Conservation (phyloP, 2,797 vertebrate species). For the Loris lydekkerianus region DNA sequence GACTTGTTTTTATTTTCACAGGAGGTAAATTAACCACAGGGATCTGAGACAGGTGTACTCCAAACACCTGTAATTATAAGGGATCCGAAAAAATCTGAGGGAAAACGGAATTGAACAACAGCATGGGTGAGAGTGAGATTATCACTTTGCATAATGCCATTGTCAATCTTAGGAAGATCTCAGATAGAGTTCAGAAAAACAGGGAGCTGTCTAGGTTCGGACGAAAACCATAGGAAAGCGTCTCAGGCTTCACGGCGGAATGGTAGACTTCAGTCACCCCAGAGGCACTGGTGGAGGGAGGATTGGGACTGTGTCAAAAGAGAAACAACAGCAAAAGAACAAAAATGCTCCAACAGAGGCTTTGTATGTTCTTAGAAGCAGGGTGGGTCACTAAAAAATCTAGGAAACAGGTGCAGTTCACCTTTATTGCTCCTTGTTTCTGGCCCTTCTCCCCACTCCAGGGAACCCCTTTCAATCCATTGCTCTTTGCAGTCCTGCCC, state of each 20-base stretch:
- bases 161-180: neutral
- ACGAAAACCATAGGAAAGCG: neutral
- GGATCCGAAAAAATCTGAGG: neutral
- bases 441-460: neutral
- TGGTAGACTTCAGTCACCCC: neutral
- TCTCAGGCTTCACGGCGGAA: neutral
- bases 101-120: neutral
- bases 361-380: neutral
- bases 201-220: neutral
- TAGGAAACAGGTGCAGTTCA: neutral
- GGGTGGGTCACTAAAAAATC: neutral
- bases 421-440: neutral
- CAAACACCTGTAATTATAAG: neutral
- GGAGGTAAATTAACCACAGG: neutral
- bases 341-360: neutral
- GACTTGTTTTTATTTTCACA: slow-evolving; percentile 64
- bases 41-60: rapidly evolving
- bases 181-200: slow-evolving; percentile 26
- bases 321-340: neutral
- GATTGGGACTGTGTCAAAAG: neutral
- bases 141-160: neutral
- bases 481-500: neutral
- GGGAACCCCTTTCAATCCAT: neutral
- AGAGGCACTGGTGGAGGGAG: neutral
- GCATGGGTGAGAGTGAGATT: neutral